phyloP scores from a whole-genome alignment of 2,797 vertebrate genomes.

The Myotis pilosus region DNA sequence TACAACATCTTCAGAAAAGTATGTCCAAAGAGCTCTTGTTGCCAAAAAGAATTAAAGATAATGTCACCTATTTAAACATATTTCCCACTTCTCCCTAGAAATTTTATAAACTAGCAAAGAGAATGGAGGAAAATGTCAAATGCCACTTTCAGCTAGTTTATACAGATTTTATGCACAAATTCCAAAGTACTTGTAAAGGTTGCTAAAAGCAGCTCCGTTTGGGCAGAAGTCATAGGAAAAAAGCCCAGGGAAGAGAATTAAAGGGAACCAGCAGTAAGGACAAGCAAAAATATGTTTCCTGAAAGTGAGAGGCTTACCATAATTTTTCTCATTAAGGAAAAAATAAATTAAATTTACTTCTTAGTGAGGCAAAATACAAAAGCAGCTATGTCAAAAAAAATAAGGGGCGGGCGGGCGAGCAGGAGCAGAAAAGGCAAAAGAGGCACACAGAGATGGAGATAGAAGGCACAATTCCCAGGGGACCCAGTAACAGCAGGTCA shows the following conservation, averaged over 20 bases:
- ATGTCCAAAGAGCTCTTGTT: background rate
- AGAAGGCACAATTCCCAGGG: background rate
- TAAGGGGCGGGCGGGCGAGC: rapidly evolving
- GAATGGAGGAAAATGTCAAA: background rate
- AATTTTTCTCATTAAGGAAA: background rate
- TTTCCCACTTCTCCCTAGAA: conserved; percentile 17
- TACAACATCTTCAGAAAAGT: conserved; percentile 28
- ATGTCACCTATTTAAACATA: background rate
- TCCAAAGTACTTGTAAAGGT: background rate
- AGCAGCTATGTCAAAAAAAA: background rate
- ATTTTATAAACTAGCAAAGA: background rate
- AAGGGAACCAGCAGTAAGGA: background rate
- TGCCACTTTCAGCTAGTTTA: background rate
- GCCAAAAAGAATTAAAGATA: background rate
- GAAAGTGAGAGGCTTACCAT: background rate
- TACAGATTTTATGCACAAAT: conserved; percentile 34
- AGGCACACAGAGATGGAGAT: background rate
- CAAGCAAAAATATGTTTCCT: background rate
- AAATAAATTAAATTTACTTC: background rate
- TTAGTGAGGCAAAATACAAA: background rate
- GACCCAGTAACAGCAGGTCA: background rate
- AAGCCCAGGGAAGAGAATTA: background rate
- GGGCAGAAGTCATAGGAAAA: background rate
- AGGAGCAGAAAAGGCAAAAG: background rate
- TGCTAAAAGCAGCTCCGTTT: background rate